phyloP scores from a whole-genome alignment of 1,140 invertebrate genomes.

The Ridgeia piscesae region DNA sequence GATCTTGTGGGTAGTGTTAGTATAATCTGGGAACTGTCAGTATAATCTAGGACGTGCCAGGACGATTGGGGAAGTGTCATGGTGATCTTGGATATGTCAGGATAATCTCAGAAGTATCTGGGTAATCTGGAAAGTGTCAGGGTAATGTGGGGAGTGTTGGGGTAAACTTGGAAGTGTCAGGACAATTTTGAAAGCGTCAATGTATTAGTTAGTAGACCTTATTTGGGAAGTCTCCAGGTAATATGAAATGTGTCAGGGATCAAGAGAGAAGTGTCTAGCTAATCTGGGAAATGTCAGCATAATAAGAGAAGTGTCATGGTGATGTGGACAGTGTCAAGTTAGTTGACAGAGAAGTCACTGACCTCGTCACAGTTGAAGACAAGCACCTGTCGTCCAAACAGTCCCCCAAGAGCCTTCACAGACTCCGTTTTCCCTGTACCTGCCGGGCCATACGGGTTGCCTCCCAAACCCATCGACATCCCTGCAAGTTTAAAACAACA shows the following conservation, averaged over 20 bases:
- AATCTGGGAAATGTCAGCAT: not conserved
- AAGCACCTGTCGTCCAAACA: constrained; percentile 88
- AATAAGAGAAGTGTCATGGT: not conserved
- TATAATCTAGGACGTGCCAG: too few species aligned
- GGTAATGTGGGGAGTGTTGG: not conserved
- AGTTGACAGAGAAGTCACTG: constrained; percentile 29
- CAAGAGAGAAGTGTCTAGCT: not conserved
- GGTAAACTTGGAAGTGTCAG: not conserved
- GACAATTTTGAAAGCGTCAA: too few species aligned
- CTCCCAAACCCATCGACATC: constrained; percentile 92
- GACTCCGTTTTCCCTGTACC: constrained; percentile 98
- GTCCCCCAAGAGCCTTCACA: constrained; percentile 87
- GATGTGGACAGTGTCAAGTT: not conserved
- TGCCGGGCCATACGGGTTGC: constrained; percentile 98
- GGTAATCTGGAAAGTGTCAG: not conserved
- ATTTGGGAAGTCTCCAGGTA: too few species aligned
- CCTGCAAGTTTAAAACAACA: constrained; percentile 60
- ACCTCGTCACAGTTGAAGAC: constrained; percentile 99
- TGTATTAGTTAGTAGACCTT: too few species aligned
- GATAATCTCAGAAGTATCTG: too few species aligned
- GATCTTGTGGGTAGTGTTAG: too few species aligned
- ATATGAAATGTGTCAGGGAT: not conserved
- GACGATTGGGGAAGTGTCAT: too few species aligned
- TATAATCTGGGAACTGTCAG: too few species aligned
- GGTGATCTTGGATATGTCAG: too few species aligned